Evolutionary conservation across 1,140 invertebrate genomes (phyloP), one percentile per base, ranked within the genome.

Genomic region (Polypedilum vanderplanki): DNA sequence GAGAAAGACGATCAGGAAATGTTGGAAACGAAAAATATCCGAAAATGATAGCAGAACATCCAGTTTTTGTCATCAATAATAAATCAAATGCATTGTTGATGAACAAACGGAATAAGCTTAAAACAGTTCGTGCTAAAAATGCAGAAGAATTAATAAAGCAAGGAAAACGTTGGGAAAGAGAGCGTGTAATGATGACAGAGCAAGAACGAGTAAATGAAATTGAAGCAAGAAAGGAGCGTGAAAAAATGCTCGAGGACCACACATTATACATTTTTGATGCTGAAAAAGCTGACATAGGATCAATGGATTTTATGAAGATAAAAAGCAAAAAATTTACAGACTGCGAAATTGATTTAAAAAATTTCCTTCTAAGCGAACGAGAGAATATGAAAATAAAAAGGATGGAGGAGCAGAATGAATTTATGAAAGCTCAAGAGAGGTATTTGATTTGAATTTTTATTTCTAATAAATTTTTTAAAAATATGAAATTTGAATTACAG

Each of bases 1-100:
- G 88, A 41, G 87, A 88, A 41, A 88, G 88, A 76, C 85, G 85
- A 79, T 80, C 89, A 75, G 86, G 89, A 75, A 82, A 89, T 15
- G 84, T 85, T 76, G 87, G 87, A 75, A 80, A 87, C 8, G 81
- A 86, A 79, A 84, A 88, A 76, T 87, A 87, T 74, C 87, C 87
- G 1, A 78, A 81, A 12, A 87, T 88, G 79, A 84, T 89, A 79
- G 83, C 83, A 33, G 80, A 87, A 77, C 87, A 89, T 85, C 87
- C 88, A 40, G 85, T 89, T 17, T 87, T 88, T 78, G 82, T 87
- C 75, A 85, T 88, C 20, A 86, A 87, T 78, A 81, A 85, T 75
- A 84, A 87, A 77, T 87, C 86, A 75, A 86, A 87, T 41, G 77
- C 83, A 40, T 83, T 87, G 74, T 85, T 86, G 83, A 76, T 81